Evolutionary conservation across 2,888 invertebrate species (phyloP).

Genomic region (Coenonympha glycerion): DNA sequence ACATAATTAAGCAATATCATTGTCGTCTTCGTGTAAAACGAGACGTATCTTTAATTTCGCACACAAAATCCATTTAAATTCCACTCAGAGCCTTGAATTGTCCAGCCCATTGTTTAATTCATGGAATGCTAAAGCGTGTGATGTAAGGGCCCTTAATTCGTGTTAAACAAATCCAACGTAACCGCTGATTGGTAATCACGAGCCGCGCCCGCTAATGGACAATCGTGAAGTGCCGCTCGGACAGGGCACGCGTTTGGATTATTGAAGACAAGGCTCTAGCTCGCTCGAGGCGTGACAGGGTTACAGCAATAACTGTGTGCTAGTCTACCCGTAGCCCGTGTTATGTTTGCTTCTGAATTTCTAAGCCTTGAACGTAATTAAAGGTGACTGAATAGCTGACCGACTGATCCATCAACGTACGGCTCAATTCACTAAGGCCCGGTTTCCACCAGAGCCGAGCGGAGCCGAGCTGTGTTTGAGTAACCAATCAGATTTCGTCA

Average conservation of each 20-base stretch:
- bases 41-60: background rate
- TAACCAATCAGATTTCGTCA: no score
- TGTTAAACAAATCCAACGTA: constrained; percentile 23
- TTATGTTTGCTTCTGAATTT: constrained; percentile 1
- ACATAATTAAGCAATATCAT: background rate
- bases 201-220: constrained; percentile 19
- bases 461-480: no score
- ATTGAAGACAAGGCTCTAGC: constrained; percentile 2
- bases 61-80: constrained; percentile 9
- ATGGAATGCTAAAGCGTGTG: constrained; percentile 21
- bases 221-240: constrained; percentile 25
- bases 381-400: no score
- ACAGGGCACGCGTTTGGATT: constrained; percentile 19
- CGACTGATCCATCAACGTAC: no score
- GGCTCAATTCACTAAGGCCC: no score
- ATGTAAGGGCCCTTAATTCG: constrained; percentile 21
- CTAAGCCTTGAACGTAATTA: no score
- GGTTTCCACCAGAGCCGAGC: no score
- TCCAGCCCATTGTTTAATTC: constrained; percentile 21
- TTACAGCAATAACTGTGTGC: constrained; percentile 7
- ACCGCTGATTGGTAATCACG: constrained; percentile 26
- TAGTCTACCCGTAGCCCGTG: background rate
- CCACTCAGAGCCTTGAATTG: constrained; percentile 4
- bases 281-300: background rate
- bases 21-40: background rate